Base-by-base conservation (phyloP, 2,113 vertebrate species). In the Alligator sinensis region DNA sequence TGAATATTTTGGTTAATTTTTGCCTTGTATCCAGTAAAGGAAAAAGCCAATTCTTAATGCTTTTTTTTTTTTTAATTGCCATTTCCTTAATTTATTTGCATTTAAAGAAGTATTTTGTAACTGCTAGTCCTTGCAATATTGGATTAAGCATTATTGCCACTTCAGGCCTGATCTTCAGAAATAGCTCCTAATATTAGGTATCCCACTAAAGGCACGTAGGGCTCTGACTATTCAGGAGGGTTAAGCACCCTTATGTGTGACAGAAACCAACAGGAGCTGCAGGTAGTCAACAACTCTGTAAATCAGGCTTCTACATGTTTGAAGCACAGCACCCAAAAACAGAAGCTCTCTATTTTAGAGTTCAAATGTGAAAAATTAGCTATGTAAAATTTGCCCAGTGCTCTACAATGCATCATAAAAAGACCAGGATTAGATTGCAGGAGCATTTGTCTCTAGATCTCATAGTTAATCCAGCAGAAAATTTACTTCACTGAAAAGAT, bases 141-240 rank as follows among this genome's bases (percentile, higher is more conserved):
- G 90, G 62, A 8, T 82, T 90, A 84, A 72, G 62, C 18, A 22
- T 86, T 89, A 89, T 93, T 88, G 76, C 27, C 5, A 47, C 60
- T 88, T 89, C 77, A 92, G 90, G 68, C 77, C 63, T 75, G 24
- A 63, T 91, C 47, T 70, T 92, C 54, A 88, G 68, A 94, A 94
- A 60, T 85, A 77, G 88, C 79, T 97, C 95, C 76, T 91, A 93
- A 95, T 94, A 96, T 96, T 92, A 72, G 38, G 84, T 93, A 91
- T 68, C 84, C 93, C 94, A 92, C 95, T 95, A 94, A 92, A 74
- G 89, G 80, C 74, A 59, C 95, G 84, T 90, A 91, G 92, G 86
- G 62, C 68, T 90, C 79, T 97, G 88, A 84, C 96, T 95, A 81
- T 81, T 86, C 25, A 74, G 47, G 34, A 47, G 21, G 34, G 70